Base-by-base conservation (phyloP, 2,888 invertebrate genomes). In the Ganaspis brasiliensis region DNA sequence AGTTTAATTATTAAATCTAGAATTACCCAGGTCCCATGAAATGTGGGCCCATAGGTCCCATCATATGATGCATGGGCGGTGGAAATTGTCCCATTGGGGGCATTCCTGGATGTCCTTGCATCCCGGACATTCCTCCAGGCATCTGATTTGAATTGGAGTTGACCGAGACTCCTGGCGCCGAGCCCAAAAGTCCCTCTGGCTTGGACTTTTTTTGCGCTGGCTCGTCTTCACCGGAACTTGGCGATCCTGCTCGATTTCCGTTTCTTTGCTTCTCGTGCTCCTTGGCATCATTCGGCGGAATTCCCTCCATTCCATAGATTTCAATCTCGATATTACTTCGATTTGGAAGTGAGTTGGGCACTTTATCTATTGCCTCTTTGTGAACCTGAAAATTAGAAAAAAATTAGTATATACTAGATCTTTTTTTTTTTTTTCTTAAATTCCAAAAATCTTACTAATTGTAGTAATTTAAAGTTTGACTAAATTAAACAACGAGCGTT, bases 261-360 rank as follows among this genome's bases (percentile, higher is more conserved):
- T 94, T 93, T 91, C 97, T 96, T 91, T 97, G 96, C 87, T 96
- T 95, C 92, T 99, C 98, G 92, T 99, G 99, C 90, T 98, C 98
- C 91, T 96, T 96, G 81, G 98, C 92, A 93, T 99, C 99, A 87
- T 97, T 97, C 74, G 97, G 95, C 37, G 99, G 99, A 89, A 99
- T 99, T 86, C 99, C 99, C 94, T 99, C 99, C 99, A 99, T 99
- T 85, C 99, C 99, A 94, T 99, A 99, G 90, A 99, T 99, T 94
- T 99, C 99, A 92, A 99, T 97, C 93, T 99, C 99, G 91, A 98
- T 98, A 93, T 98, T 98, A 90, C 98, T 98, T 91, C 99, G 95
- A 93, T 98, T 98, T 87, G 99, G 98, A 91, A 99, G 93, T 81
- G 99, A 98, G 93, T 99, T 99, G 85, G 99, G 99, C 91, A 99